Conservation (phyloP, 1,140 invertebrate species). For the Sinella curviseta region DNA sequence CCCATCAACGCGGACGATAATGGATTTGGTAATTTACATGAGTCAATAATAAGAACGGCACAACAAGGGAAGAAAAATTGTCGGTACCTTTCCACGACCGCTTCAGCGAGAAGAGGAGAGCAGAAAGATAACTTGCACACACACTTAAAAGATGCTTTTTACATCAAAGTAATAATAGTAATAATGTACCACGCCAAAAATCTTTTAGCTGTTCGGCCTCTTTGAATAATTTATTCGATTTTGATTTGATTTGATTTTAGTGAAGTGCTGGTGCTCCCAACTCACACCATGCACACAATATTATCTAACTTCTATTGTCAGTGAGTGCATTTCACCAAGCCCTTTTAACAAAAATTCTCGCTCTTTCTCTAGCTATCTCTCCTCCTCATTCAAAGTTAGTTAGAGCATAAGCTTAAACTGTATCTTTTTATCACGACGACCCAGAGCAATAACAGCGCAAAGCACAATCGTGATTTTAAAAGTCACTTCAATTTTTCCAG, state of each 20-base stretch:
- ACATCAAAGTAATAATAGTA: conserved; percentile 14
- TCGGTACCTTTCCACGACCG: neutral
- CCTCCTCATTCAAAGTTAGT: neutral
- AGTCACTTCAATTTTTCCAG: conserved; percentile 34
- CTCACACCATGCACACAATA: conserved; percentile 3
- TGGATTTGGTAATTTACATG: conserved; percentile 22
- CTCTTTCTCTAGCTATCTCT: neutral
- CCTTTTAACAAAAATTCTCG: conserved; percentile 24
- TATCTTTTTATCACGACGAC: conserved; percentile 11
- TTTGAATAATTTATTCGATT: conserved; percentile 37
- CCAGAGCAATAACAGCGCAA: neutral
- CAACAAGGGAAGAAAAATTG: neutral
- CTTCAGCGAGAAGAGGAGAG: neutral
- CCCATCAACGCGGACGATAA: neutral
- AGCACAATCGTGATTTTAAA: conserved; percentile 13
- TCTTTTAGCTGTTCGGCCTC: conserved; percentile 19
- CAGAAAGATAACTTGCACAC: conserved; percentile 17
- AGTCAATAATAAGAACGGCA: conserved; percentile 16
- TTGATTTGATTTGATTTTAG: conserved; percentile 40
- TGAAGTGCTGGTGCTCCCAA: conserved; percentile 29
- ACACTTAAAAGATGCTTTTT: conserved; percentile 12
- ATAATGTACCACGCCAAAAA: conserved; percentile 26
- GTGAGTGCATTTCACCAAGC: conserved; percentile 21
- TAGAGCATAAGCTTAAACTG: neutral
- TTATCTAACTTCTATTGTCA: conserved; percentile 3